Evolutionary conservation across 2,797 vertebrate species (phyloP), one percentile per base, ranked within the genome.

Genomic region (Taeniopygia guttata): DNA sequence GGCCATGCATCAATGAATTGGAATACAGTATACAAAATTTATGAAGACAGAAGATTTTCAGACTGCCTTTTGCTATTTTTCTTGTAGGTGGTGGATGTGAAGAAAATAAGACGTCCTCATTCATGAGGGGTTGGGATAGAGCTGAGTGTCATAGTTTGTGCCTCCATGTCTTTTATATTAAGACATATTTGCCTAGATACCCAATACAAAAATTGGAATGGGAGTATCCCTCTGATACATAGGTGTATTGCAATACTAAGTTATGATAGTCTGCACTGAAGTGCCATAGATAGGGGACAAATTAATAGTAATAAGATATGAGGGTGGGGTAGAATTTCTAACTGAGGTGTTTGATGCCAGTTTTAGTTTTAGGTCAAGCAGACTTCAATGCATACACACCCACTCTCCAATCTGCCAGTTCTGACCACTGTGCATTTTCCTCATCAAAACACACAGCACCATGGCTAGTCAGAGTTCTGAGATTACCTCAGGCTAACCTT

Each of bases 381-480:
- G 34, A 27, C 25, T 78, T 17, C 36, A 21, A 6, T 59, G 78
- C 43, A 55, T 40, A 49, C 4, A 30, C 25, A 51, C 25, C 83
- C 29, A 16, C 11, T 49, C 36, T 84, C 18, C 52, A 29, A 3
- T 29, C 29, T 29, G 51, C 7, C 16, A 22, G 6, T 56, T 81
- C 26, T 67, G 58, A 43, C 26, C 68, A 76, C 16, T 30, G 21
- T 92, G 80, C n/a, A 34, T 92, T 70, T 25, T 76, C 21, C 8
- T 49, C 36, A 54, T 64, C 48, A 52, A 77, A 78, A 66, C 16
- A 79, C 14, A 55, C 17, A 78, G 27, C 4, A 9, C 18, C n/a
- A 56, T 13, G 46, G 77, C 83, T 62, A 94, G 79, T 42, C 76
- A 93, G 74, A 93, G 46, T 91, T 93, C 85, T 80, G 74, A 89